Base-by-base conservation (phyloP, 2,113 vertebrate species). In the Phodopus roborovskii region DNA sequence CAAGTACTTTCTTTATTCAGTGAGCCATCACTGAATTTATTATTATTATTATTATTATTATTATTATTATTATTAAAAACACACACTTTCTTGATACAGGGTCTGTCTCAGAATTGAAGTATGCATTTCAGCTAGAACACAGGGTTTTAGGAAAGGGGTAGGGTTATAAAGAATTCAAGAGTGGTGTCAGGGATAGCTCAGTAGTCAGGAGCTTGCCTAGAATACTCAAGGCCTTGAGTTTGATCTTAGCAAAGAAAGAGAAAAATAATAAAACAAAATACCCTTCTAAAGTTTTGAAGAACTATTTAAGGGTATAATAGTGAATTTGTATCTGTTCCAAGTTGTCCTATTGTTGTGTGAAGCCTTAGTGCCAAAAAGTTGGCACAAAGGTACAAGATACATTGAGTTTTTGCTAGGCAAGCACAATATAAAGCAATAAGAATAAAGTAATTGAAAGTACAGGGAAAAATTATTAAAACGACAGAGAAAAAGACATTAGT, bases 371-470 rank as follows among this genome's bases (percentile, higher is more conserved):
- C 70, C 45, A 78, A 24, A 50, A 78, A 15, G 33, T 28, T 28
- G 11, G 16, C 28, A 6, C 45, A 70, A 91, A 90, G 68, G 11
- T 42, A 20, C 82, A 30, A 20, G 56, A 2, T 68, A 7, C 11
- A 56, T 71, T 15, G 73, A 91, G 50, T 50, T 94, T 89, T 89
- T 45, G 42, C 28, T 53, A 94, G 58, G 48, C 33, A 83, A 68
- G 88, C 56, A 24, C 26, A 86, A 82, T 39, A 78, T 33, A 94
- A 93, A 64, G 26, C 28, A 48, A 50, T 48, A 89, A 64, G 81
- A 45, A 12, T 79, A 78, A 92, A 94, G 7, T 28, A 5, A 93
- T 60, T 88, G 94, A 75, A 96, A 91, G n/a, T 22, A 92, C 53
- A 94, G 58, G 30, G 45, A 62, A 26, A 42, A 74, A 56, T 68